Conservation (phyloP, 2,888 invertebrate genomes). For the Ormyrus pomaceus region DNA sequence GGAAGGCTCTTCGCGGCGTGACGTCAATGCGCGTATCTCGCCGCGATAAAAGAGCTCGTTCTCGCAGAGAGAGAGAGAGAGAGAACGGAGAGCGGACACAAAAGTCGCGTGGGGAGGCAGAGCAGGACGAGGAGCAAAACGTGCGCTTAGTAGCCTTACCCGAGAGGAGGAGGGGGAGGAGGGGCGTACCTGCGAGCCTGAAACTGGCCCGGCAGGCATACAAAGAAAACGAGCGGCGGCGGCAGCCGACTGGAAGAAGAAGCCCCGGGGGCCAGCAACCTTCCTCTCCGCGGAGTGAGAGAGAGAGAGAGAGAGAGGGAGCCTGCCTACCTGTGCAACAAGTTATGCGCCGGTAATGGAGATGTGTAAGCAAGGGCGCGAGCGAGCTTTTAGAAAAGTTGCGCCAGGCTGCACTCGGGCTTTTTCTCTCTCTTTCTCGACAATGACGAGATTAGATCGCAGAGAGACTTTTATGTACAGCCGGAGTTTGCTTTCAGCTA, state of each 20-base stretch:
- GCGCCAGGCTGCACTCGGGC: no score
- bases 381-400: no score
- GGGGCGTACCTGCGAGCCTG: constrained; percentile 60
- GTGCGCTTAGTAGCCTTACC: no score
- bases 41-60: not conserved
- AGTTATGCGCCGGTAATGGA: constrained; percentile 14
- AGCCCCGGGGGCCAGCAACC: constrained; percentile 54
- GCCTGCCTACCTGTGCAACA: constrained; percentile 9
- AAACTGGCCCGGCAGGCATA: constrained; percentile 63
- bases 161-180: constrained; percentile 38
- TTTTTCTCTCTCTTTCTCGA: no score
- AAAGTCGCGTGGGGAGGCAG: constrained; percentile 3
- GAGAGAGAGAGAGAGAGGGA: constrained; percentile 22
- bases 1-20: not conserved
- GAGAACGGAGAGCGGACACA: constrained; percentile 11
- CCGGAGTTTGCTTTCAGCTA: no score
- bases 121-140: constrained; percentile 31
- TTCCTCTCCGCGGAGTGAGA: constrained; percentile 36
- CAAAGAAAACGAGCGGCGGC: constrained; percentile 59
- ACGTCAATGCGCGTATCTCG: not conserved
- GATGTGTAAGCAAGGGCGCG: not conserved
- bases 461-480: no score
- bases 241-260: constrained; percentile 34
- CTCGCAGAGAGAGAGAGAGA: not conserved
- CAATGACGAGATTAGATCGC: no score